These are phyloP conservation scores for Pantherophis alleghaniensis DNA, from an alignment of 2,797 vertebrate species.

Conservation along the genomic window DNA sequence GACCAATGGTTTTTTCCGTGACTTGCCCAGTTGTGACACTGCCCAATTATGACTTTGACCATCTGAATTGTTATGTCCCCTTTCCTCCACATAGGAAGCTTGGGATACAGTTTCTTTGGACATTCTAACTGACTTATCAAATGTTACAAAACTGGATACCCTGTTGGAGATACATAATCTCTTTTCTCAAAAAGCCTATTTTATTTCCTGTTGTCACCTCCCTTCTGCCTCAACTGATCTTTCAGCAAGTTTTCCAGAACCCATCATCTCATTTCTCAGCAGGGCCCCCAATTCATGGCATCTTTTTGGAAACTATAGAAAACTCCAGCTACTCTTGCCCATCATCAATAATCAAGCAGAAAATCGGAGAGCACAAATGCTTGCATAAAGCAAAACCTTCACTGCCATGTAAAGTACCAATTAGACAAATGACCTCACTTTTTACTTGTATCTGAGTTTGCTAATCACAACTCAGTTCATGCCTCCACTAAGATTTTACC, in stretches of 20 bases:
- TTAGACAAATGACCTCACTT: background rate
- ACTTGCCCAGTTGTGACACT: background rate
- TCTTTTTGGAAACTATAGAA: background rate
- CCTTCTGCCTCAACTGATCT: background rate
- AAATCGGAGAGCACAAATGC: background rate
- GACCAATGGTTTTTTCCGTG: background rate
- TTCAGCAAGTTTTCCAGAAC: background rate
- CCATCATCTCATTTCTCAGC: background rate
- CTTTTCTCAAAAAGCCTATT: background rate
- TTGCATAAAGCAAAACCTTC: background rate
- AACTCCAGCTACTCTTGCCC: background rate
- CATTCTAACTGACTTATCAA: background rate
- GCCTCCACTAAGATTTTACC: background rate
- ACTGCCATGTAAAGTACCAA: background rate
- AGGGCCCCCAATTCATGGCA: background rate
- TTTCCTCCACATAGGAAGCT: background rate
- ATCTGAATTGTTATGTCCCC: background rate
- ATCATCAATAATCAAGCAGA: background rate
- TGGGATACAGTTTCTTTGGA: background rate
- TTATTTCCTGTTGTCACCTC: background rate
- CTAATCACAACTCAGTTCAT: background rate
- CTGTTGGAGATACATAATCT: background rate
- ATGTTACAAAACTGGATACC: background rate
- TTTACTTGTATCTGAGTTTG: background rate
- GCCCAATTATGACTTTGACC: background rate